Percentiles rank a stretch among this genome's conserved stretches.
These are phyloP conservation scores for Brotula barbata DNA, from an alignment of 2,797 vertebrate genomes.

Conservation along the genomic window DNA sequence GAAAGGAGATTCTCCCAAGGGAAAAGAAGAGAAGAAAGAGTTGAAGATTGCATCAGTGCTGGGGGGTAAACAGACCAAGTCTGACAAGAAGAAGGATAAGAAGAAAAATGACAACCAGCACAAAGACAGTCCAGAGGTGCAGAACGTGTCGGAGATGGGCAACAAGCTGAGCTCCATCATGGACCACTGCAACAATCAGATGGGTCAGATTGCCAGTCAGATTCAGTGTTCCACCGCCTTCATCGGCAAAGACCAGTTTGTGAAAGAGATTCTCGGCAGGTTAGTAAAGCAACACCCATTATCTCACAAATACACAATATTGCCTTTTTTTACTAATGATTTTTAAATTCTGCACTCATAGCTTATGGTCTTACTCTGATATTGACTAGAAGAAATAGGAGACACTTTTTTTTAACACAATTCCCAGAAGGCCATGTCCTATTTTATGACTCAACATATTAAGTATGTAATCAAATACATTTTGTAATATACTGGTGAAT, in stretches of 20 bases:
- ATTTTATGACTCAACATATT: no score
- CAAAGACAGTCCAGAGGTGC: conserved; percentile 76
- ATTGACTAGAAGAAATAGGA: no score
- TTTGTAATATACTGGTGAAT: no score
- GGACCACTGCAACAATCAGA: conserved; percentile 79
- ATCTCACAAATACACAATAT: no score
- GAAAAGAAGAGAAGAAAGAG: conserved; percentile 88
- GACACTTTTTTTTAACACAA: no score
- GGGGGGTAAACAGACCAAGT: conserved; percentile 82
- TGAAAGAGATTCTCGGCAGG: conserved; percentile 90
- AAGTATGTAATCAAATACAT: no score
- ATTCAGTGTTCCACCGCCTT: conserved; percentile 72
- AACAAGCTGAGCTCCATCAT: conserved; percentile 77
- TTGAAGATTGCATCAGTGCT: conserved; percentile 82
- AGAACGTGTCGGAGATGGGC: conserved; percentile 66
- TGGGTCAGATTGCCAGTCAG: conserved; percentile 76
- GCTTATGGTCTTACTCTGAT: no score
- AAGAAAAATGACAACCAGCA: conserved; percentile 81
- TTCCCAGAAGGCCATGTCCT: no score
- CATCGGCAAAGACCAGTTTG: conserved; percentile 83
- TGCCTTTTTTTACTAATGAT: no score
- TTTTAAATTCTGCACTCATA: no score
- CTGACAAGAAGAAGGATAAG: conserved; percentile 88
- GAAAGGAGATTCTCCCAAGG: conserved; percentile 82
- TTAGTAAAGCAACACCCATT: conserved; percentile 57